Percentiles rank a stretch among this genome's conserved stretches.
phyloP scores from a whole-genome alignment of 2,797 vertebrate genomes.

The Netta rufina region DNA sequence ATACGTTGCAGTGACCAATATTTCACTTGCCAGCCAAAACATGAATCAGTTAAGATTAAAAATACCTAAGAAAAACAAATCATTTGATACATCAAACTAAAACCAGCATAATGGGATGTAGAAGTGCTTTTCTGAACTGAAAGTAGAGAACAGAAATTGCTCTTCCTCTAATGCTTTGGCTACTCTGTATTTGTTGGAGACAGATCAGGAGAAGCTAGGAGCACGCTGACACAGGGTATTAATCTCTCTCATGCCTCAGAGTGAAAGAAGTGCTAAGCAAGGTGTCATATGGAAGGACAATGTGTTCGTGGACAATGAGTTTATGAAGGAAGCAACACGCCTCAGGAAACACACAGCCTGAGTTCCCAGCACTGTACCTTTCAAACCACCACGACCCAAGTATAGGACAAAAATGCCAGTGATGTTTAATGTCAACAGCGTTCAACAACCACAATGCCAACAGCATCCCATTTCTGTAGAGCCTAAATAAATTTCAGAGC shows the following conservation, averaged over 20 bases:
- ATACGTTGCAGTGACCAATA: neutral
- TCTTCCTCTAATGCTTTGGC: neutral
- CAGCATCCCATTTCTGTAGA: neutral
- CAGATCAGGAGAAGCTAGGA: neutral
- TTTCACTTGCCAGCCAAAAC: neutral
- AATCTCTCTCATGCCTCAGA: neutral
- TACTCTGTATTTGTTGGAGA: neutral
- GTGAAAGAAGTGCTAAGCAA: fast-evolving
- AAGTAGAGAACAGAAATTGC: neutral
- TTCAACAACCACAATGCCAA: neutral
- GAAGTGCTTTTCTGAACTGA: neutral
- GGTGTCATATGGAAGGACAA: neutral
- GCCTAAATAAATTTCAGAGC: neutral
- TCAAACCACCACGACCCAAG: neutral
- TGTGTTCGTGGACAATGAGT: neutral
- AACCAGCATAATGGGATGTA: neutral
- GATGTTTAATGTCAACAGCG: neutral
- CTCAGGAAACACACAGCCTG: neutral
- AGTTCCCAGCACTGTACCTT: neutral
- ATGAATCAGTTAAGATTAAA: neutral
- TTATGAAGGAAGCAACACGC: neutral
- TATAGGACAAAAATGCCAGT: neutral
- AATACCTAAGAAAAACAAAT: conserved; percentile 1
- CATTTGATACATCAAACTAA: neutral
- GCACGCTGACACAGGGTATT: no score